phyloP scores from a whole-genome alignment of 2,888 invertebrate genomes.

The Ernsta delagoae region DNA sequence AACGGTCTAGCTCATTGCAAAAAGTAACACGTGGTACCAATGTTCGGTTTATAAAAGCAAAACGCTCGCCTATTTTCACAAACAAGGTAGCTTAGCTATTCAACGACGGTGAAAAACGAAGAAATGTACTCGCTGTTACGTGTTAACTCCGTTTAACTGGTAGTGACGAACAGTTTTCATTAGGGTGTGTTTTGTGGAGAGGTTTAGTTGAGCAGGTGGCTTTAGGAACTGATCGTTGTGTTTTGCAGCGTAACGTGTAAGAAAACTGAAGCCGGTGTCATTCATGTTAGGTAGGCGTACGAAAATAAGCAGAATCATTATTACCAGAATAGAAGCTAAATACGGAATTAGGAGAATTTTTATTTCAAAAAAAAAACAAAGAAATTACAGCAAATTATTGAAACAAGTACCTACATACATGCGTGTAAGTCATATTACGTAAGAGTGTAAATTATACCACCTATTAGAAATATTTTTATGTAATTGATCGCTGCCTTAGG shows the following conservation, averaged over 20 bases:
- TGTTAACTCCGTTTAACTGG: slow-evolving; percentile 7
- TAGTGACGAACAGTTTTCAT: slow-evolving; percentile 14
- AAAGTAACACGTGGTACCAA: slow-evolving; percentile 65
- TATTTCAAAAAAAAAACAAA: no score
- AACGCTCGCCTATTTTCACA: slow-evolving; percentile 17
- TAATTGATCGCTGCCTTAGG: no score
- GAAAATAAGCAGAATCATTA: no score
- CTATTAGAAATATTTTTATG: no score
- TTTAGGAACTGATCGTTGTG: background rate
- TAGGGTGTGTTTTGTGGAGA: slow-evolving; percentile 3
- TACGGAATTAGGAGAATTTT: no score
- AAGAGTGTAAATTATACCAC: no score
- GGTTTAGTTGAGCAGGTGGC: background rate
- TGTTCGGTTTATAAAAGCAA: slow-evolving; percentile 60
- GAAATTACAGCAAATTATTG: no score
- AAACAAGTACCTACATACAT: no score
- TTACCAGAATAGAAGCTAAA: no score
- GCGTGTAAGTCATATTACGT: no score
- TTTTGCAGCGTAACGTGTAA: background rate
- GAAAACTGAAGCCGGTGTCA: background rate
- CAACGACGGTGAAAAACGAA: slow-evolving; percentile 41
- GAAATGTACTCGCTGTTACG: slow-evolving; percentile 10
- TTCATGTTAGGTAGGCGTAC: background rate
- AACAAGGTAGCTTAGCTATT: slow-evolving; percentile 40
- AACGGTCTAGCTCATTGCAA: slow-evolving; percentile 62